Conservation (phyloP, 2,113 vertebrate genomes). For the Anseranas semipalmata region DNA sequence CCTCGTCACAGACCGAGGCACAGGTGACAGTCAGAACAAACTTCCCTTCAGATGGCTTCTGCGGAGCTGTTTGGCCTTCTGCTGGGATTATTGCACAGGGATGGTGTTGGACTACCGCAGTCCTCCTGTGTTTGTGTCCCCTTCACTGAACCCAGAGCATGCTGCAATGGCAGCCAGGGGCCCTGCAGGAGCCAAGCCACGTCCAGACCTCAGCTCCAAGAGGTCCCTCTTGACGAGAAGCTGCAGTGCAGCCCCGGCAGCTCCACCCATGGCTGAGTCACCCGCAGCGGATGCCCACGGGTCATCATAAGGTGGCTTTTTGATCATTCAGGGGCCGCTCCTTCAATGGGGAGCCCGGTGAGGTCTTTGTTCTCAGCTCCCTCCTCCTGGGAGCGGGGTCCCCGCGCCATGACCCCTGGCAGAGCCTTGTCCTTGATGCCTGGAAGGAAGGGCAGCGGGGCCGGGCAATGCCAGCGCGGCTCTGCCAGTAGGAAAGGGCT, state of each 20-base stretch:
- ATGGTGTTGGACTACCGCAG: neutral
- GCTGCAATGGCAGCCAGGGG: neutral
- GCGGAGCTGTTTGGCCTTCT: neutral
- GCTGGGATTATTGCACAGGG: neutral
- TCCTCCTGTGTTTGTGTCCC: neutral
- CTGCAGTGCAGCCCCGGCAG: neutral
- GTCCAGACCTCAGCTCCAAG: neutral
- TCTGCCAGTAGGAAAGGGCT: accelerated
- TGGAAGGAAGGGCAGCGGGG: conserved; percentile 5
- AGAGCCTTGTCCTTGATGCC: neutral
- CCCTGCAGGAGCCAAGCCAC: neutral
- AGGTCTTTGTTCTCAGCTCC: neutral
- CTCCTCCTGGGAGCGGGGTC: neutral
- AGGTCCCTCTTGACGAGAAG: neutral
- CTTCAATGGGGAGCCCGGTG: neutral
- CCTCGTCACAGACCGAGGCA: neutral
- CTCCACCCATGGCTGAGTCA: neutral
- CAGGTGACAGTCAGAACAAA: neutral
- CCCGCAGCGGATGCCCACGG: accelerated
- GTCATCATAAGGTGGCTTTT: neutral
- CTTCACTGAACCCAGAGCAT: neutral
- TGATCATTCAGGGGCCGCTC: neutral
- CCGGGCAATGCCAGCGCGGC: accelerated
- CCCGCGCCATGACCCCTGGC: neutral
- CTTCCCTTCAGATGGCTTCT: neutral